Evolutionary conservation across 2,797 vertebrate genomes (phyloP).

Genomic region (Amazonetta brasiliensis): DNA sequence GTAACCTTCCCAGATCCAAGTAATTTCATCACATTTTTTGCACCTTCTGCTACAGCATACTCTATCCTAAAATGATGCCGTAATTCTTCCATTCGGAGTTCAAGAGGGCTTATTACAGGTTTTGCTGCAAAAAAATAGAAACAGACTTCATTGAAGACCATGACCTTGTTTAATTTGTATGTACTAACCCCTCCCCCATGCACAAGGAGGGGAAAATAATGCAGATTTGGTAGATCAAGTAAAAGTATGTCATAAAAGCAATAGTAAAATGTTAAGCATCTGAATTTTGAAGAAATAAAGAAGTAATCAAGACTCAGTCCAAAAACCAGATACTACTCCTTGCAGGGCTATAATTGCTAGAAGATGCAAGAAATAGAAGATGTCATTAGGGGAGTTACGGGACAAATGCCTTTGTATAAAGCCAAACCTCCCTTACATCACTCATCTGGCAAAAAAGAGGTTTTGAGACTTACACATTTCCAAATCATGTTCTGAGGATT

Average conservation of each 20-base stretch:
- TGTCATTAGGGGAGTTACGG: background rate
- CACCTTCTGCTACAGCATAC: conserved; percentile 96
- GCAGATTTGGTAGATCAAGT: background rate
- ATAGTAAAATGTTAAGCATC: background rate
- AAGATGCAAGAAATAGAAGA: background rate
- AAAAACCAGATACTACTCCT: background rate
- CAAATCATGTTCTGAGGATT: background rate
- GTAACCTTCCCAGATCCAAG: conserved; percentile 94
- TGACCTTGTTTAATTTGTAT: background rate
- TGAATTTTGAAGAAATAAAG: background rate
- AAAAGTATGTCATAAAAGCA: background rate
- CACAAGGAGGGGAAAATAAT: background rate
- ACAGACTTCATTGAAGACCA: conserved; percentile 42
- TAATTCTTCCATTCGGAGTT: conserved; percentile 95
- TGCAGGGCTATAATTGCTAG: background rate
- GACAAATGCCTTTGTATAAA: background rate
- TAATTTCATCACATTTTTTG: conserved; percentile 98
- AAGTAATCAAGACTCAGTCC: background rate
- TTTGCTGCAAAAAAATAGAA: conserved; percentile 84
- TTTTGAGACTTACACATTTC: background rate
- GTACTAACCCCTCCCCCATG: background rate
- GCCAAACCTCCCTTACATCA: background rate
- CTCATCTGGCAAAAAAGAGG: background rate
- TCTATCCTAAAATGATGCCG: conserved; percentile 98
- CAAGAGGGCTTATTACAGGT: conserved; percentile 94